Conservation (phyloP, 2,797 vertebrate species). For the Adelosebastes latens region DNA sequence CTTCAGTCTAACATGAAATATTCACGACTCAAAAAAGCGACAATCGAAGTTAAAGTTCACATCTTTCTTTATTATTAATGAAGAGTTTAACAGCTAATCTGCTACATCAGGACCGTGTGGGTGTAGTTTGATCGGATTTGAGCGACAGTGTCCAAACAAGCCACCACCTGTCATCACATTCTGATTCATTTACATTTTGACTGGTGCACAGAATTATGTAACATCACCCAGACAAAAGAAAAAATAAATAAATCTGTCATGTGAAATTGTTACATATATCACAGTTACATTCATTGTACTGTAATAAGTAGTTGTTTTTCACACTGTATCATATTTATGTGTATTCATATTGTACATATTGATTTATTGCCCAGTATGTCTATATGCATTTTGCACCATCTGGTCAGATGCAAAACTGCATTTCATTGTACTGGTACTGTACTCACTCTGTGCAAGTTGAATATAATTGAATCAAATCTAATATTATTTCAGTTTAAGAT, state of each 20-base stretch:
- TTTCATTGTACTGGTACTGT: background rate
- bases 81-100: background rate
- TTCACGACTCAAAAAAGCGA: background rate
- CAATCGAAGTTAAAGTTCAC: background rate
- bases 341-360: background rate
- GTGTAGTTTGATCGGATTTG: background rate
- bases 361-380: background rate
- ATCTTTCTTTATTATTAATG: background rate
- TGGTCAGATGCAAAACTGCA: background rate
- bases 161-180: background rate
- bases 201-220: fast-evolving
- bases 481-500: background rate
- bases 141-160: background rate
- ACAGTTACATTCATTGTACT: background rate
- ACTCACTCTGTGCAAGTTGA: background rate
- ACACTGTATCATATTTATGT: background rate
- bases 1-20: background rate
- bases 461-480: background rate
- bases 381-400: background rate
- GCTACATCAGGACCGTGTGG: background rate
- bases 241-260: background rate
- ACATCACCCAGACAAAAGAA: background rate
- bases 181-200: background rate
- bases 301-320: background rate
- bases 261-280: background rate